Conservation (phyloP, 2,113 vertebrate genomes). For the Tragelaphus imberbis region DNA sequence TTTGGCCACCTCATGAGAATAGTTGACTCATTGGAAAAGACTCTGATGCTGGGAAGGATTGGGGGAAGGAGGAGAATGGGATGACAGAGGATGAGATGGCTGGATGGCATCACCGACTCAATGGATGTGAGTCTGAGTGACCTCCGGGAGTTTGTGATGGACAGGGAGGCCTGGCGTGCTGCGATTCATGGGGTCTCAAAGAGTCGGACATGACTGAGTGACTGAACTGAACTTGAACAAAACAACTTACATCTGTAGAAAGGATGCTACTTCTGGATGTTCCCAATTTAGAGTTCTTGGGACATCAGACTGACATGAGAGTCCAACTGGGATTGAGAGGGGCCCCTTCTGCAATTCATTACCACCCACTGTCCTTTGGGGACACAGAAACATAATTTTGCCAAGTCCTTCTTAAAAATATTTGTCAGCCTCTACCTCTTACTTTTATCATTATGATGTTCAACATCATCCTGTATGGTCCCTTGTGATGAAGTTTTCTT, state of each 20-base stretch:
- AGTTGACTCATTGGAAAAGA: too few species aligned
- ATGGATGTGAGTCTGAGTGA: too few species aligned
- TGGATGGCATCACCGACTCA: too few species aligned
- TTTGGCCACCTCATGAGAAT: too few species aligned
- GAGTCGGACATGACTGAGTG: too few species aligned
- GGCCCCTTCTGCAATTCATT: neutral
- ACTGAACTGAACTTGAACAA: neutral
- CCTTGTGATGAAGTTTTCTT: neutral
- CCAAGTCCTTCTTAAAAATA: neutral
- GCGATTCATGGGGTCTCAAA: too few species aligned
- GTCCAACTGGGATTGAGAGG: neutral
- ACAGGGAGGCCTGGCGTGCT: too few species aligned
- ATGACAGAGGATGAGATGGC: too few species aligned
- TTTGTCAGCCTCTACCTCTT: neutral
- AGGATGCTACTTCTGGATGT: neutral
- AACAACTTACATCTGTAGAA: neutral
- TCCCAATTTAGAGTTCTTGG: neutral
- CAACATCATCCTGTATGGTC: neutral
- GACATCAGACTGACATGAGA: neutral
- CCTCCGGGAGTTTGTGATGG: too few species aligned
- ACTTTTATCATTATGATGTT: neutral
- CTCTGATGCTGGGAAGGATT: too few species aligned
- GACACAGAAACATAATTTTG: neutral
- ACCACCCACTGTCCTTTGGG: neutral
- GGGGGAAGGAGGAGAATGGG: too few species aligned